phyloP scores from a whole-genome alignment of 1,140 invertebrate genomes.

The Phymorhynchus buccinoides region DNA sequence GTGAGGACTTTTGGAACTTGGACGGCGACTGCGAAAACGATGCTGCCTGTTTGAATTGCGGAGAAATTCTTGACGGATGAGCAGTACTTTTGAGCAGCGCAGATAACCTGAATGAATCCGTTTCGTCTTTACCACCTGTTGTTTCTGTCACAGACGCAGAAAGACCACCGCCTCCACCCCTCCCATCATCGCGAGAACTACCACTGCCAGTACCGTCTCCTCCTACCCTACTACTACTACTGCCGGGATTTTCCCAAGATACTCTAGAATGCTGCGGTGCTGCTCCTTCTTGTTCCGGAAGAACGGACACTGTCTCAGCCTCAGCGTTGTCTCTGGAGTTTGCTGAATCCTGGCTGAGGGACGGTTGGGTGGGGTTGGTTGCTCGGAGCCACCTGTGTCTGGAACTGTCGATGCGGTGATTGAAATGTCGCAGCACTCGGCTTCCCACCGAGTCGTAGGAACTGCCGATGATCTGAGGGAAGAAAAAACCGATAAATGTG shows the following conservation, averaged over 20 bases:
- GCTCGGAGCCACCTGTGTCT: slow-evolving; percentile 61
- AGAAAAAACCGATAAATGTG: slow-evolving; percentile 14
- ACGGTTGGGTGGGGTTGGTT: not conserved
- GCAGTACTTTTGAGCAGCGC: not conserved
- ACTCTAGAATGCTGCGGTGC: not conserved
- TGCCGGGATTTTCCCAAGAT: not conserved
- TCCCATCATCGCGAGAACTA: not conserved
- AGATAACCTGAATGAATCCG: not conserved
- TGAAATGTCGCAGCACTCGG: slow-evolving; percentile 68
- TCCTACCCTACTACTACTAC: not conserved
- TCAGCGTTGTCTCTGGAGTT: not conserved
- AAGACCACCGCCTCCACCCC: not conserved
- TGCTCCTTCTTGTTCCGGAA: not conserved
- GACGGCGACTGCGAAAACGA: not conserved
- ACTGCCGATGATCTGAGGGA: slow-evolving; percentile 67
- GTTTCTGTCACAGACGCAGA: not conserved
- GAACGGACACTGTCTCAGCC: slow-evolving; percentile 23
- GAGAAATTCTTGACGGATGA: not conserved
- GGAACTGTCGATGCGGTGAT: slow-evolving; percentile 65
- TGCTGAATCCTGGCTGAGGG: not conserved
- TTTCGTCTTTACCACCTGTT: not conserved
- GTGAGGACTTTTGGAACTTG: not conserved
- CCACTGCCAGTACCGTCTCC: not conserved
- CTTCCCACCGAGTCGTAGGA: slow-evolving; percentile 69
- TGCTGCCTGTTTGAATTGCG: not conserved